Evolutionary conservation across 2,113 vertebrate genomes (phyloP).

Genomic region (Odocoileus virginianus): DNA sequence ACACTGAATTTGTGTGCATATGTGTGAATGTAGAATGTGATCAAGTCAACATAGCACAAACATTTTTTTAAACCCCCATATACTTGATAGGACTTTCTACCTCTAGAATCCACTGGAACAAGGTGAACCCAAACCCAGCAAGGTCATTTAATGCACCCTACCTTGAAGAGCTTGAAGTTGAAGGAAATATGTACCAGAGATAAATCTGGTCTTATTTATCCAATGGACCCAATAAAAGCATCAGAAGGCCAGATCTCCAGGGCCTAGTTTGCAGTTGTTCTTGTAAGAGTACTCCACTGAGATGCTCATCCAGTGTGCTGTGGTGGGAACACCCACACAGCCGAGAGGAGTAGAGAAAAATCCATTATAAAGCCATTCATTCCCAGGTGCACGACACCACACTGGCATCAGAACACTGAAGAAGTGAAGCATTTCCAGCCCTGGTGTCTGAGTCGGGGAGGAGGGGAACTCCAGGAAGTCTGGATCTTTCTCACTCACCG

Average conservation of each 20-base stretch:
- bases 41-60: neutral
- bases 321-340: constrained; percentile 51
- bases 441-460: neutral
- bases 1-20: neutral
- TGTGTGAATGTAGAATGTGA: neutral
- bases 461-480: neutral
- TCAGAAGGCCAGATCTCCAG: constrained; percentile 31
- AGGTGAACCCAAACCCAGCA: neutral
- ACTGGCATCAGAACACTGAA: neutral
- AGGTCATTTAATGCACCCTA: neutral
- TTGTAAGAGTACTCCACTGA: constrained; percentile 57
- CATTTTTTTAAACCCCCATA: neutral
- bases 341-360: constrained; percentile 34
- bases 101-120: neutral
- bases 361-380: neutral
- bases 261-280: constrained; percentile 51
- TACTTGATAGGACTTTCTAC: neutral
- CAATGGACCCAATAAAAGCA: neutral
- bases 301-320: neutral
- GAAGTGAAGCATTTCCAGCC: neutral
- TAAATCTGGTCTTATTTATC: constrained; percentile 27
- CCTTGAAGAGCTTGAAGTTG: neutral
- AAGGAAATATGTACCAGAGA: constrained; percentile 34
- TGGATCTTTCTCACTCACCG: neutral
- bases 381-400: neutral